phyloP scores from a whole-genome alignment of 2,797 vertebrate genomes.

The Lacerta viridis region DNA sequence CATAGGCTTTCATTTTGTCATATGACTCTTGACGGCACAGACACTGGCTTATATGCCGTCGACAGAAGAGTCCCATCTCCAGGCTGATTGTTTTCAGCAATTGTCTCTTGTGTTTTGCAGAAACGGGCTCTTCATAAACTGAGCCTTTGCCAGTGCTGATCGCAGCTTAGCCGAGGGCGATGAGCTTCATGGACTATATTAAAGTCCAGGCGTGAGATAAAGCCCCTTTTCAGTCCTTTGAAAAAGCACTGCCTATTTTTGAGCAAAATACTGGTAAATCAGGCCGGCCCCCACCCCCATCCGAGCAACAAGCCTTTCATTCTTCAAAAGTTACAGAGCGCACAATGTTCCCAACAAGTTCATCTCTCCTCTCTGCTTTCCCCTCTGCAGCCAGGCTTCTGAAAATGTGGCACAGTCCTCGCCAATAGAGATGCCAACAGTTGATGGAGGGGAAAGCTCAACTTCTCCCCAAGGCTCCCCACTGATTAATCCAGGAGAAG shows the following conservation, averaged over 20 bases:
- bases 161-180: slow-evolving; percentile 41
- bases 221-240: slow-evolving; percentile 46
- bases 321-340: neutral
- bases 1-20: neutral
- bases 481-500: neutral
- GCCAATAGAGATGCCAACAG: neutral
- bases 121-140: slow-evolving; percentile 44
- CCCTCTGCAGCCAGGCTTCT: neutral
- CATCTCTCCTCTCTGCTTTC: no score
- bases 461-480: neutral
- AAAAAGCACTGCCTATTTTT: slow-evolving; percentile 27
- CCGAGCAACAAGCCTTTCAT: neutral
- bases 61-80: slow-evolving; percentile 39
- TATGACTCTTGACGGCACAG: slow-evolving; percentile 2
- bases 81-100: slow-evolving; percentile 13
- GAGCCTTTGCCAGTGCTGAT: slow-evolving; percentile 30
- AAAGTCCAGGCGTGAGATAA: slow-evolving; percentile 29
- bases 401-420: neutral
- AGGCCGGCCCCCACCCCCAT: neutral
- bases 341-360: neutral
- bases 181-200: slow-evolving; percentile 15
- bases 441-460: neutral
- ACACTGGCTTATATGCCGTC: slow-evolving; percentile 27
- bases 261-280: neutral
- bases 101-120: slow-evolving; percentile 21